These are phyloP conservation scores for Oscheius sp. DNA, from an alignment of 2,888 invertebrate species.

Conservation along the genomic window DNA sequence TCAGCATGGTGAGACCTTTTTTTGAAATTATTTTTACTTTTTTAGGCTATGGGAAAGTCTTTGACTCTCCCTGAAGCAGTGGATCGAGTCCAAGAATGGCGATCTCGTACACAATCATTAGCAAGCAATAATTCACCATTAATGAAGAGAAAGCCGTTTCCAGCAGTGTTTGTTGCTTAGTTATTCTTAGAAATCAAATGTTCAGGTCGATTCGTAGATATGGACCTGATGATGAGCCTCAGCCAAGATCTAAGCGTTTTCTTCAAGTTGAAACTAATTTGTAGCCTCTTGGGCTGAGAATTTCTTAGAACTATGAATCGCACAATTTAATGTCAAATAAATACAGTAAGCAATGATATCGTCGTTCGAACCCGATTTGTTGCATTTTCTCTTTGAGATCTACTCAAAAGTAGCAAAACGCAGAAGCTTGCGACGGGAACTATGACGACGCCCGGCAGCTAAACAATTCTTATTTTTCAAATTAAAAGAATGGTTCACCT, in stretches of 20 bases:
- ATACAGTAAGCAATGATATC: slow-evolving; percentile 2
- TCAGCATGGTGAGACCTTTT: slow-evolving; percentile 95
- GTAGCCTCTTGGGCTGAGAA: neutral
- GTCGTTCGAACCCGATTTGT: slow-evolving; percentile 7
- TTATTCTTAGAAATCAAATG: neutral
- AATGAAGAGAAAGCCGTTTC: slow-evolving; percentile 30
- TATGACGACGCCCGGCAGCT: slow-evolving; percentile 47
- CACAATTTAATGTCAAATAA: slow-evolving; percentile 17
- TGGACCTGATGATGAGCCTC: neutral
- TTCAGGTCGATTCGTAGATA: slow-evolving; percentile 18
- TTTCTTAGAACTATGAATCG: too few relatives aligned
- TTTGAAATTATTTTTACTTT: neutral
- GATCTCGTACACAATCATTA: slow-evolving; percentile 50
- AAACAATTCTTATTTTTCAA: slow-evolving; percentile 20
- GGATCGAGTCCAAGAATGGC: slow-evolving; percentile 65
- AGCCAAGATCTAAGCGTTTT: neutral
- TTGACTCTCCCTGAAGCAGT: slow-evolving; percentile 64
- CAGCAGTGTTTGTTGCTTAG: neutral
- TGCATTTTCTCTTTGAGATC: too few relatives aligned
- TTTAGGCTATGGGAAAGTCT: slow-evolving; percentile 65
- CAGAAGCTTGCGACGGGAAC: slow-evolving; percentile 52
- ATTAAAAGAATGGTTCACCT: neutral
- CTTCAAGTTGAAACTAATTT: slow-evolving; percentile 28
- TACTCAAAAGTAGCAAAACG: slow-evolving; percentile 47
- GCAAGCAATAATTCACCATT: slow-evolving; percentile 47